phyloP scores from a whole-genome alignment of 2,888 invertebrate species.

The Zelleria hepariella region DNA sequence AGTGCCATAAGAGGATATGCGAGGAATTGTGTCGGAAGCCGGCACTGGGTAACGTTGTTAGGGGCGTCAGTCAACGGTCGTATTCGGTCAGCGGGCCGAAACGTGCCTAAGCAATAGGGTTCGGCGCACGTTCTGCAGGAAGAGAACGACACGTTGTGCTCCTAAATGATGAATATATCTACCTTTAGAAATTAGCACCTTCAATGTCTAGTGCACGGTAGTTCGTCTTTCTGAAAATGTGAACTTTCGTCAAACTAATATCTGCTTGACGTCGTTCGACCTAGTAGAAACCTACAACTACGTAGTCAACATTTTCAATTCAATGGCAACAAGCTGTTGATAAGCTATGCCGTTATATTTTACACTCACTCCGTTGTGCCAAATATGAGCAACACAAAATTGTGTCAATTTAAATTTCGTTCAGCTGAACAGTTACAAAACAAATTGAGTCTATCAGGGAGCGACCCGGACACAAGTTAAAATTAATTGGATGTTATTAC shows the following conservation, averaged over 20 bases:
- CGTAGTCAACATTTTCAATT: too few species aligned
- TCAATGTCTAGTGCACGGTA: too few species aligned
- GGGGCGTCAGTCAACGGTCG: slow-evolving; percentile 29
- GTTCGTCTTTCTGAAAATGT: too few species aligned
- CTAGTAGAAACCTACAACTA: too few species aligned
- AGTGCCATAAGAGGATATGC: not conserved
- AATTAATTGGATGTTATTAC: not conserved
- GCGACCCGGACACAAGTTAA: not conserved
- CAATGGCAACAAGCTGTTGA: too few species aligned
- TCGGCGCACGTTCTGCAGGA: not conserved
- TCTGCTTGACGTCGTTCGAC: too few species aligned
- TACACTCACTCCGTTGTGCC: too few species aligned
- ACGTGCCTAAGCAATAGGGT: slow-evolving; percentile 27
- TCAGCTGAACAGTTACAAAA: not conserved
- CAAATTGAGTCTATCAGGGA: too few species aligned
- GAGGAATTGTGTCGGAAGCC: not conserved
- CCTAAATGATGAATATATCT: slow-evolving; percentile 17
- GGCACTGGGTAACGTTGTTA: slow-evolving; percentile 22
- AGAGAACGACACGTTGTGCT: slow-evolving; percentile 34
- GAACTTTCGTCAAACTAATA: too few species aligned
- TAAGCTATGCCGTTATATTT: too few species aligned
- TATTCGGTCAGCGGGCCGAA: slow-evolving; percentile 37
- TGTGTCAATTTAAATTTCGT: not conserved
- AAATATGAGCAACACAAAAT: too few species aligned
- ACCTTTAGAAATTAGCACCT: too few species aligned